These are phyloP conservation scores for Cygnus olor DNA, from an alignment of 2,797 vertebrate species.

Conservation along the genomic window DNA sequence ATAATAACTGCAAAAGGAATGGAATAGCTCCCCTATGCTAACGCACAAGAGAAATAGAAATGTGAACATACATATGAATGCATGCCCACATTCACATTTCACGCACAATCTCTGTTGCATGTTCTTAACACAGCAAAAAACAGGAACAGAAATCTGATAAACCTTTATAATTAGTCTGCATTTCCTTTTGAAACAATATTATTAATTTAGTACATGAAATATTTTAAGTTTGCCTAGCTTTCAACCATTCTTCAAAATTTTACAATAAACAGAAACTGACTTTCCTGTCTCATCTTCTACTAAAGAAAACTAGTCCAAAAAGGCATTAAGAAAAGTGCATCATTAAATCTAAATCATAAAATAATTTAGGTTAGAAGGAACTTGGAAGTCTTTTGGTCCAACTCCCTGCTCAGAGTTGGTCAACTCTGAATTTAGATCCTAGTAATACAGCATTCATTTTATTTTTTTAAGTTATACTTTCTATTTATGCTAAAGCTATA, in stretches of 20 bases:
- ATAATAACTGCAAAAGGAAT: neutral
- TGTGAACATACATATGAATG: neutral
- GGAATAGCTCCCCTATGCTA: neutral
- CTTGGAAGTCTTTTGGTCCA: neutral
- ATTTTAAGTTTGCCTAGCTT: neutral
- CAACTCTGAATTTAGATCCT: neutral
- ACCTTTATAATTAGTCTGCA: neutral
- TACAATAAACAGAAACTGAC: neutral
- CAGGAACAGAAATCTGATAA: neutral
- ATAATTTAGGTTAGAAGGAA: neutral
- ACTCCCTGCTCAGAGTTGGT: neutral
- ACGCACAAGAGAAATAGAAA: neutral
- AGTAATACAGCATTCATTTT: neutral
- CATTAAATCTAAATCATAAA: neutral
- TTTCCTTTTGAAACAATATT: conserved; percentile 28
- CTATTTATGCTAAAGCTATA: neutral
- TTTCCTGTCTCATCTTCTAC: conserved; percentile 19
- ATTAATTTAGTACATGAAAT: neutral
- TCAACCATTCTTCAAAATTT: neutral
- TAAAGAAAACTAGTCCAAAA: neutral
- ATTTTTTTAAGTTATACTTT: neutral
- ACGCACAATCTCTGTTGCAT: neutral
- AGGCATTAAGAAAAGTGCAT: neutral
- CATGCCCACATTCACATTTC: neutral
- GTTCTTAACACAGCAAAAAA: neutral